Evolutionary conservation across 1,140 invertebrate genomes (phyloP), one percentile per base, ranked within the genome.

Genomic region (Pectinophora gossypiella): DNA sequence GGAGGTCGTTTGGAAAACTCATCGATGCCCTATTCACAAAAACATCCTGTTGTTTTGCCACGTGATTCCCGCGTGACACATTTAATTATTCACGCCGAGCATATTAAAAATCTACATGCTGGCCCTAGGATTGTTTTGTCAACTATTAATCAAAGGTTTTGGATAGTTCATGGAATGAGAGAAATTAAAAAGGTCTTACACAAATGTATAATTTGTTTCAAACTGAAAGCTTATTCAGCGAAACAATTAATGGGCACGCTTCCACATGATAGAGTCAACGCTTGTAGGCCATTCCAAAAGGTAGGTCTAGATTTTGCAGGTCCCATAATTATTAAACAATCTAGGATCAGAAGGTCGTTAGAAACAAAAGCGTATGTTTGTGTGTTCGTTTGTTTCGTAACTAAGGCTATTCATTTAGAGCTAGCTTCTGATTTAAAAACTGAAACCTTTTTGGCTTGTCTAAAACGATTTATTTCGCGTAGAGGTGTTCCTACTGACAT

Each of bases 391-490:
- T 61, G 64, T 38, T 23, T 51, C 10, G 47, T 23, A 2, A 61
- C 61, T 3, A 66, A 61, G n/a, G 64, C 69, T 2, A 40, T 75
- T 13, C 68, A 78, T 38, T 36, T 76, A 6, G 70, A 76, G 18
- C 10, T 66, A 0, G 56, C 63, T 0, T 27, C 35, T 12, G 40
- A 61, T 18, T 23, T 62, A 12, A 56, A 56, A 0, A 59, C 59
- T 4, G 57, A 65, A 16, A 38, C 46, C 2, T 84, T 86, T 56
- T 36, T 85, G 3, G 60, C 64, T 38, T 63, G 70, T 10, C 50
- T 87, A 2, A 55, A 68, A 16, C 18, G 80, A 36, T 86, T 88
- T 54, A 60, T 59, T 9, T 13, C 59, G 1, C 13, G 66, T 18
- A 48, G 78, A 54, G 42, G 42, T 2, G 19, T 44, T 6, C 42